Evolutionary conservation across 2,113 vertebrate species (phyloP).

Genomic region (Chauna torquata): DNA sequence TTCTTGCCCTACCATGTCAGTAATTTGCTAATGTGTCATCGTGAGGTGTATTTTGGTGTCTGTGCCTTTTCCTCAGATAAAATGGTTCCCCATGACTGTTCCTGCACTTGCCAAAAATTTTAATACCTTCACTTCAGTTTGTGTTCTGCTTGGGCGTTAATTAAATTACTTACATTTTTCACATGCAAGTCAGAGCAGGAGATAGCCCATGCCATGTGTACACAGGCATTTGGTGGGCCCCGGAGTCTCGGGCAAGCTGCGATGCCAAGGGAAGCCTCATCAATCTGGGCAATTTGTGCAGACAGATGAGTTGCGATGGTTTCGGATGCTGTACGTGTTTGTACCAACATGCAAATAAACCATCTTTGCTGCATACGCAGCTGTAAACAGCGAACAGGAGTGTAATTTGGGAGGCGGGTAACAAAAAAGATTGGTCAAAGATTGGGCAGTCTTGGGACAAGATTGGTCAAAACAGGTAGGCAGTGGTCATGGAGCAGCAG

Average conservation of each 20-base stretch:
- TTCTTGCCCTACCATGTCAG: not conserved
- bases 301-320: not conserved
- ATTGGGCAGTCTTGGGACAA: not conserved
- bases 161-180: not conserved
- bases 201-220: rapidly evolving
- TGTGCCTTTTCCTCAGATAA: not conserved
- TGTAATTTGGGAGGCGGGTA: no score
- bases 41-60: not conserved
- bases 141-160: not conserved
- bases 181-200: not conserved
- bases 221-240: not conserved
- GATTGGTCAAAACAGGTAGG: not conserved
- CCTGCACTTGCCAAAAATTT: not conserved
- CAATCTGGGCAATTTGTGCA: not conserved
- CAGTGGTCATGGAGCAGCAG: rapidly evolving
- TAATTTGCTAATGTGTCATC: not conserved
- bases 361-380: not conserved
- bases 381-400: not conserved
- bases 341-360: not conserved
- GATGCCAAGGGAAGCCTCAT: not conserved
- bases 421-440: not conserved
- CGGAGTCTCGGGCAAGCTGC: not conserved
- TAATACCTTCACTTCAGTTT: not conserved
- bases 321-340: not conserved
- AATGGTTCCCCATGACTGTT: not conserved